phyloP scores from a whole-genome alignment of 1,140 invertebrate genomes.

The Drosophila mojavensis region DNA sequence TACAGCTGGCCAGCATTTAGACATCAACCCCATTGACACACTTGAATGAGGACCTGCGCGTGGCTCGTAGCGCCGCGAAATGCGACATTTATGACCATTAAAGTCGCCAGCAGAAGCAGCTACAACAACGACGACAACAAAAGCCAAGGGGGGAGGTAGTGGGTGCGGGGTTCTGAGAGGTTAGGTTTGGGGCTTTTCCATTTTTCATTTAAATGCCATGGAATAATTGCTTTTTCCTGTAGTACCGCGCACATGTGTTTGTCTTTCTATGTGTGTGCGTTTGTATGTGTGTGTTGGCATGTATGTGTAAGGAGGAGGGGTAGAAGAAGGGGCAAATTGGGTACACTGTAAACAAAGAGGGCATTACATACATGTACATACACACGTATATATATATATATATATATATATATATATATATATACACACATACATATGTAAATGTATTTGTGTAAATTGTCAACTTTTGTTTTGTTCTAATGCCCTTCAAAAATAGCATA shows the following conservation, averaged over 20 bases:
- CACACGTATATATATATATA: neutral
- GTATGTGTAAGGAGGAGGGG: neutral
- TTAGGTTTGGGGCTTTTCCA: slow-evolving; percentile 54
- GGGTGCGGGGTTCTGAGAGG: neutral
- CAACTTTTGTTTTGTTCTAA: slow-evolving; percentile 34
- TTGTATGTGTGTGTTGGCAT: neutral
- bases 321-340: neutral
- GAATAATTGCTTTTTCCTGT: slow-evolving; percentile 80
- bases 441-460: slow-evolving; percentile 12
- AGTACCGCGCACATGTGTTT: slow-evolving; percentile 26
- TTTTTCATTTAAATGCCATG: slow-evolving; percentile 77
- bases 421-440: neutral
- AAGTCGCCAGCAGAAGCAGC: slow-evolving; percentile 24
- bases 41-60: slow-evolving; percentile 36
- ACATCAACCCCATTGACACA: slow-evolving; percentile 44
- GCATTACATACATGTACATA: slow-evolving; percentile 1
- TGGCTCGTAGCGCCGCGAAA: slow-evolving; percentile 15
- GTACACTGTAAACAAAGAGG: slow-evolving; percentile 24
- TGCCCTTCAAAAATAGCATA: slow-evolving; percentile 18
- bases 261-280: neutral
- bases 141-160: neutral
- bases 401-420: neutral
- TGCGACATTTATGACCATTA: slow-evolving; percentile 51
- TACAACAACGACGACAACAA: neutral
- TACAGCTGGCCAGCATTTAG: slow-evolving; percentile 30